phyloP scores from a whole-genome alignment of 2,797 vertebrate genomes.

The Semaprochilodus insignis region DNA sequence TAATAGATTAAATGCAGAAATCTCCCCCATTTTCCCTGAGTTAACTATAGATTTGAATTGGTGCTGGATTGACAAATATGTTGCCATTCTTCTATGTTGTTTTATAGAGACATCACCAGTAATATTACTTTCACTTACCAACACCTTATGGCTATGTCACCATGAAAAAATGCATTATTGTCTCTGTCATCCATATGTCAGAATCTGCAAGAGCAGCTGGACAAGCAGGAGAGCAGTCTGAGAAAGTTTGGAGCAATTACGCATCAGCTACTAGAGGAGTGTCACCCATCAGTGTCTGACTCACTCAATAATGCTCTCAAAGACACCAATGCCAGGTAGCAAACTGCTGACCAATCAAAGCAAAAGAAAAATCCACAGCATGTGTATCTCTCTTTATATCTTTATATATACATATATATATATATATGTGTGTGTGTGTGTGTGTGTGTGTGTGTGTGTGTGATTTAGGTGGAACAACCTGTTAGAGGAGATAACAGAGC shows the following conservation, averaged over 20 bases:
- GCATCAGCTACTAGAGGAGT: conserved; percentile 86
- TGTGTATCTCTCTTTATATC: background rate
- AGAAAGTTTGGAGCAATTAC: conserved; percentile 91
- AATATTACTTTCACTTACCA: too few relatives aligned
- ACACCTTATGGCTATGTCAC: too few relatives aligned
- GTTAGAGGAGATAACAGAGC: conserved; percentile 90
- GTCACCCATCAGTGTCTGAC: conserved; percentile 88
- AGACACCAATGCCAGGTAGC: conserved; percentile 89
- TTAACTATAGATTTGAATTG: background rate
- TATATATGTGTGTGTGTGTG: too few relatives aligned
- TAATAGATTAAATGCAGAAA: background rate
- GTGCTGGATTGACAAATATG: background rate
- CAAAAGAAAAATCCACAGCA: too few relatives aligned
- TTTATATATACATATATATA: background rate
- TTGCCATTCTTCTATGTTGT: too few relatives aligned
- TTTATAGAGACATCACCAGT: too few relatives aligned
- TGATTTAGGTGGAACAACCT: conserved; percentile 87
- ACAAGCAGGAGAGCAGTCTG: conserved; percentile 89
- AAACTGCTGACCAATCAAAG: background rate
- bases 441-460: conserved; percentile 9
- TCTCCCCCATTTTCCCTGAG: background rate
- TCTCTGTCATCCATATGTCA: conserved; percentile 59
- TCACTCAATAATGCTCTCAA: conserved; percentile 84
- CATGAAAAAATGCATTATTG: background rate
- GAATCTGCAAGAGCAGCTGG: conserved; percentile 91